Conservation (phyloP, 64 coral and sea anemone genomes). For the Stylophora pistillata region DNA sequence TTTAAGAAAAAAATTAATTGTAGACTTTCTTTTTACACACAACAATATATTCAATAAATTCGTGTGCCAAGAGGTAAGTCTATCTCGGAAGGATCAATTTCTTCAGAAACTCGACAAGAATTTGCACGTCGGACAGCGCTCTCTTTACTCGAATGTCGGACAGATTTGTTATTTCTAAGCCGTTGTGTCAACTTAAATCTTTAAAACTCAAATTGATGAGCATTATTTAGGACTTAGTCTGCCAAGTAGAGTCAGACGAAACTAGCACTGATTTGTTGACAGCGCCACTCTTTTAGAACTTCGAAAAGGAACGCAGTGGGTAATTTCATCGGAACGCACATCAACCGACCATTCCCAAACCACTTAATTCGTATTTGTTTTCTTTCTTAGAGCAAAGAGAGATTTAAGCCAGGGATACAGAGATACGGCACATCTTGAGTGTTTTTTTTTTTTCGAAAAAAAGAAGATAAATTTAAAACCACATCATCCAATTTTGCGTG, state of each 20-base stretch:
- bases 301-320: constrained; percentile 24
- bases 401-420: no score
- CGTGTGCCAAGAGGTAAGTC: not conserved
- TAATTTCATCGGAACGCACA: not conserved
- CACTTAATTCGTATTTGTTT: no score
- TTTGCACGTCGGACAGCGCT: not conserved
- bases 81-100: not conserved
- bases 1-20: not conserved
- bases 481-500: not conserved
- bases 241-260: not conserved
- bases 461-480: not conserved
- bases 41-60: not conserved
- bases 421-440: not conserved
- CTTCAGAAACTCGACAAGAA: not conserved
- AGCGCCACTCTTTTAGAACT: constrained; percentile 1
- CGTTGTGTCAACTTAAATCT: not conserved
- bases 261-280: constrained; percentile 2
- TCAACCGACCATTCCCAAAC: not conserved
- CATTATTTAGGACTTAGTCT: not conserved
- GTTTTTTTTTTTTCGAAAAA: not conserved
- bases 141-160: not conserved
- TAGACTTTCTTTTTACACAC: not conserved
- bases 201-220: not conserved
- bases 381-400: no score
- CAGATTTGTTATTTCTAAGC: not conserved